These are phyloP conservation scores for Bombus picipes DNA, from an alignment of 1,140 invertebrate genomes.

Conservation along the genomic window DNA sequence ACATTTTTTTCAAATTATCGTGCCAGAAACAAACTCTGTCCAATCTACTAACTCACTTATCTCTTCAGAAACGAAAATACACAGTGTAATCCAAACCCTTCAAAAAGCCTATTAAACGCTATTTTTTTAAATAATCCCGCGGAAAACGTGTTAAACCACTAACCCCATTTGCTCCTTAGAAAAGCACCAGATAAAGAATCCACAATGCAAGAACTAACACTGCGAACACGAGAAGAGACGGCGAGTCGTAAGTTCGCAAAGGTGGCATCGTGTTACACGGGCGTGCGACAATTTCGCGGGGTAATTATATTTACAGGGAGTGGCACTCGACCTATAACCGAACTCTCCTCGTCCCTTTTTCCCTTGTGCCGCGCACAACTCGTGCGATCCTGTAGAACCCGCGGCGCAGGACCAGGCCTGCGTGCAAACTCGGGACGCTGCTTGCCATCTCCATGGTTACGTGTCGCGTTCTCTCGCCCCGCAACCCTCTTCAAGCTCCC, in stretches of 20 bases:
- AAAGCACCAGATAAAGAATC: neutral
- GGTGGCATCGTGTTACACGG: neutral
- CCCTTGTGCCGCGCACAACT: conserved; percentile 41
- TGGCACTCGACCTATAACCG: conserved; percentile 59
- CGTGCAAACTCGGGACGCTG: conserved; percentile 63
- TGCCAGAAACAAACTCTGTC: no score
- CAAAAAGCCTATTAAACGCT: neutral
- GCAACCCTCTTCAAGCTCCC: neutral
- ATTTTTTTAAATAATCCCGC: neutral
- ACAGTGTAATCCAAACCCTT: no score
- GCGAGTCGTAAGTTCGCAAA: neutral
- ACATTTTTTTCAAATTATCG: no score
- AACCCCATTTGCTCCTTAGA: neutral
- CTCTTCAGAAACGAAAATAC: no score
- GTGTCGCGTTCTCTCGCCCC: conserved; percentile 27
- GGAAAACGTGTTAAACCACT: neutral
- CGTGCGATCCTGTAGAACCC: conserved; percentile 54
- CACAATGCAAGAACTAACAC: neutral
- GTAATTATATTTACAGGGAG: conserved; percentile 68
- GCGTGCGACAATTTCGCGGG: conserved; percentile 34
- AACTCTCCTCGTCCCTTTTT: conserved; percentile 42
- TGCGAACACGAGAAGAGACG: neutral
- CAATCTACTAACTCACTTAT: no score
- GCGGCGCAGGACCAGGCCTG: conserved; percentile 72
- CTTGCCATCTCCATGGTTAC: conserved; percentile 61